Percentiles rank a stretch among this genome's conserved stretches.
Conservation (phyloP, 2,888 invertebrate genomes). For the Xanthostigma xanthostigma region DNA sequence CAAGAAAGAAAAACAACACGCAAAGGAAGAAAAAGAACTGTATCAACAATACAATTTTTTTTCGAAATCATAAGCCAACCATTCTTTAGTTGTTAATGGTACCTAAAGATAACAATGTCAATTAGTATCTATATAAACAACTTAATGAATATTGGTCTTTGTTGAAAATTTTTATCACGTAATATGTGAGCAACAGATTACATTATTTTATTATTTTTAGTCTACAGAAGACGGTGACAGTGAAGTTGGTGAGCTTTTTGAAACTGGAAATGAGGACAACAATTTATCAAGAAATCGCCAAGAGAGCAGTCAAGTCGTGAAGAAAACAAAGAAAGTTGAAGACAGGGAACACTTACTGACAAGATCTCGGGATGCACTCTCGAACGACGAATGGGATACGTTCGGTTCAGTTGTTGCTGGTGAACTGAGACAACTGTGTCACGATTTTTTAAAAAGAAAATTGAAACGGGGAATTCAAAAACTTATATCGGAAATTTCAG, state of each 20-base stretch:
- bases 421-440: background rate
- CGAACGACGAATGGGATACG: background rate
- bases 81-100: constrained; percentile 4
- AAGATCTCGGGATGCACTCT: background rate
- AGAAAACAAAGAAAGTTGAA: background rate
- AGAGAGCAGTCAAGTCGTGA: background rate
- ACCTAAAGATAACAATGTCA: background rate
- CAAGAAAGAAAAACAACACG: too few relatives aligned
- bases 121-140: too few relatives aligned
- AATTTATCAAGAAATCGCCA: constrained; percentile 3
- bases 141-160: too few relatives aligned
- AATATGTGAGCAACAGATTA: too few relatives aligned
- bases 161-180: too few relatives aligned
- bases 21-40: too few relatives aligned
- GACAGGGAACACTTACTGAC: background rate
- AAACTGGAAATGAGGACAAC: constrained; percentile 5
- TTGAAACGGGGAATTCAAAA: constrained; percentile 5
- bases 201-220: background rate
- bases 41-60: background rate
- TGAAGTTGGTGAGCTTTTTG: constrained; percentile 3
- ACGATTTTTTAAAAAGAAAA: background rate
- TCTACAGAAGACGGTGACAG: constrained; percentile 1
- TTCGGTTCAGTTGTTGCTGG: background rate
- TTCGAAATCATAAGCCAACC: constrained; percentile 3
- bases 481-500: constrained; percentile 4